These are phyloP conservation scores for Pipistrellus kuhlii DNA, from an alignment of 2,797 vertebrate genomes.

Conservation along the genomic window DNA sequence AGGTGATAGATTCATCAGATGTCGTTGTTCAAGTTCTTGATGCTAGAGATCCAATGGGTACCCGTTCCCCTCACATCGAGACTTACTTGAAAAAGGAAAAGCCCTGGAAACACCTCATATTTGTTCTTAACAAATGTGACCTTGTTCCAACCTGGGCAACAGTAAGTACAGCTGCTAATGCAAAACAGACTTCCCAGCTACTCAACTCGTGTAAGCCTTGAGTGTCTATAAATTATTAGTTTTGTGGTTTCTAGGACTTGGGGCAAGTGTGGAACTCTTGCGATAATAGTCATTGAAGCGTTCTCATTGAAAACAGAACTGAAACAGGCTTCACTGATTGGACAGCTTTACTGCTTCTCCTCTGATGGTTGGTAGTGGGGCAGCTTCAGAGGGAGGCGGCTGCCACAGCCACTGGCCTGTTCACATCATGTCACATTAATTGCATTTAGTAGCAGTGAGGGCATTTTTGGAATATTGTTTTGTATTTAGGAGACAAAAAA, in stretches of 20 bases:
- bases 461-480: conserved; percentile 79
- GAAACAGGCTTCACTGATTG: conserved; percentile 38
- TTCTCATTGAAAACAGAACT: conserved; percentile 56
- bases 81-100: conserved; percentile 97
- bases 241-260: background rate
- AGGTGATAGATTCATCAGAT: conserved; percentile 99
- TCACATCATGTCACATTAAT: conserved; percentile 76
- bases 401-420: conserved; percentile 68
- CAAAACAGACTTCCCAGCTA: background rate
- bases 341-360: conserved; percentile 64
- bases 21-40: conserved; percentile 98
- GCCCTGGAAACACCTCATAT: conserved; percentile 97
- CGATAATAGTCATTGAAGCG: background rate
- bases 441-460: conserved; percentile 78
- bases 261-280: background rate
- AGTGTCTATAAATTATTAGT: background rate
- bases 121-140: conserved; percentile 99
- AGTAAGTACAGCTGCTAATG: conserved; percentile 86
- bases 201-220: background rate
- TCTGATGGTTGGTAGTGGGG: conserved; percentile 64
- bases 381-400: conserved; percentile 65
- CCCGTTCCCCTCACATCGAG: conserved; percentile 96
- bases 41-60: conserved; percentile 96
- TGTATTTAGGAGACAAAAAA: conserved; percentile 77
- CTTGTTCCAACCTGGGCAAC: conserved; percentile 98